Base-by-base conservation (phyloP, 2,113 vertebrate species). In the Isichthys henryi region DNA sequence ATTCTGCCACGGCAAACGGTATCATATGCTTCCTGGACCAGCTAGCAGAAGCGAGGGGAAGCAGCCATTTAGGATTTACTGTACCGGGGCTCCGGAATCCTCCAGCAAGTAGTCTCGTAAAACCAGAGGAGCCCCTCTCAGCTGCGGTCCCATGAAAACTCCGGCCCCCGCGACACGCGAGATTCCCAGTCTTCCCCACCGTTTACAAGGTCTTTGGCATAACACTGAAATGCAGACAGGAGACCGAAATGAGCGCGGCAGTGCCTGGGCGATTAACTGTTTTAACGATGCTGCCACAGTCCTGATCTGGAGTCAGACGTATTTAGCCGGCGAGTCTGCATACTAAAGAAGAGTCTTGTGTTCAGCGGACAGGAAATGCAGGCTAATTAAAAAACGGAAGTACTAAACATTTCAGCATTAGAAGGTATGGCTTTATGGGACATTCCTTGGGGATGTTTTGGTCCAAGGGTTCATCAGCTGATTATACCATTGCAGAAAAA, bases 11-110 rank as follows among this genome's bases (percentile, higher is more conserved):
- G 96, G 97, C 97, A 98, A 98, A 98, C 96, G 97, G 96, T 96
- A 96, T 97, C 97, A 96, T 98, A 97, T 97, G 97, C 96, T 98
- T 97, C 95, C 97, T 96, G 96, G 97, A 97, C 97, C 96, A 96
- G 95, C 94, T 92, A 94, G 95, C 95, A 95, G 96, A 95, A 95
- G 94, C 95, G 95, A 95, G 94, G 93, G 90, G 93, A 94, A 95
- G 95, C 95, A 95, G 94, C 92, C 94, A 94, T 95, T 94, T 94
- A 93, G 94, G 95, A 94, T 95, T 94, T 95, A 93, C 95, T 92
- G 93, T 92, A 87, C 93, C 86, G 91, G 93, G 85, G 93, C 95
- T 93, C 95, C 94, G 93, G 93, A 94, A 94, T 94, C 92, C 94
- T 92, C 94, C 91, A 93, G 93, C 94, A 93, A 13, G 92, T 92